Percentiles rank a stretch among this genome's conserved stretches.
Evolutionary conservation across 2,888 invertebrate species (phyloP).

Genomic region (Aphrophora alni): DNA sequence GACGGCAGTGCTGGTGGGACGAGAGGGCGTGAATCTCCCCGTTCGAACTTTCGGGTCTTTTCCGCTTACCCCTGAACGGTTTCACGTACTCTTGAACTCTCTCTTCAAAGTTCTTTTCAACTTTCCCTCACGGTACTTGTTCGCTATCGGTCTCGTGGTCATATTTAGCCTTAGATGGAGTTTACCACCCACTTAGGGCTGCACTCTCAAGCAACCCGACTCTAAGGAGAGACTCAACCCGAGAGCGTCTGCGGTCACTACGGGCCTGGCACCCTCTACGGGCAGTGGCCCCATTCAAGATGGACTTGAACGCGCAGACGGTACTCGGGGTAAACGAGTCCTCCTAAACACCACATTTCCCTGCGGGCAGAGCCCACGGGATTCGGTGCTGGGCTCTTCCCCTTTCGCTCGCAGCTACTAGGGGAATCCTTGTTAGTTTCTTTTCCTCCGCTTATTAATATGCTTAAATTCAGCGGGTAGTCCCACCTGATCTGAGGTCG

Average conservation of each 20-base stretch:
- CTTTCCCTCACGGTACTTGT: conserved; percentile 74
- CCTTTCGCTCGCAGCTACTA: conserved; percentile 70
- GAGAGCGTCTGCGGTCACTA: conserved; percentile 50
- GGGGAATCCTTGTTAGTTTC: conserved; percentile 69
- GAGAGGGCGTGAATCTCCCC: conserved; percentile 55
- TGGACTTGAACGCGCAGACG: conserved; percentile 45
- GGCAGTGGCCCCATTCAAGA: conserved; percentile 56
- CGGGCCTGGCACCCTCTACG: conserved; percentile 58
- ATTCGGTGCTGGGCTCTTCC: conserved; percentile 65
- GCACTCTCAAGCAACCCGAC: conserved; percentile 69
- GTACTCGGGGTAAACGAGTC: conserved; percentile 41
- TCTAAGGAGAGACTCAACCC: conserved; percentile 54
- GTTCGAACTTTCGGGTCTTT: conserved; percentile 40
- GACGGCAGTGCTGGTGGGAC: neutral
- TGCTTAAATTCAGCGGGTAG: conserved; percentile 58
- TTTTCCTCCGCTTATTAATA: conserved; percentile 75
- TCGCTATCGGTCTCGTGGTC: conserved; percentile 69
- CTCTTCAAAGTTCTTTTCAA: conserved; percentile 73
- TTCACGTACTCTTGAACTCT: conserved; percentile 63
- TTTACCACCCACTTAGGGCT: conserved; percentile 69
- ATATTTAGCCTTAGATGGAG: conserved; percentile 66
- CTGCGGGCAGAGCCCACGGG: conserved; percentile 37
- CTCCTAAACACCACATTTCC: conserved; percentile 50
- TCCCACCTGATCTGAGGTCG: conserved; percentile 49
- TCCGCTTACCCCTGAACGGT: conserved; percentile 62